Evolutionary conservation across 2,113 vertebrate species (phyloP), one percentile per base, ranked within the genome.

Genomic region (Ancistrus triradiatus): DNA sequence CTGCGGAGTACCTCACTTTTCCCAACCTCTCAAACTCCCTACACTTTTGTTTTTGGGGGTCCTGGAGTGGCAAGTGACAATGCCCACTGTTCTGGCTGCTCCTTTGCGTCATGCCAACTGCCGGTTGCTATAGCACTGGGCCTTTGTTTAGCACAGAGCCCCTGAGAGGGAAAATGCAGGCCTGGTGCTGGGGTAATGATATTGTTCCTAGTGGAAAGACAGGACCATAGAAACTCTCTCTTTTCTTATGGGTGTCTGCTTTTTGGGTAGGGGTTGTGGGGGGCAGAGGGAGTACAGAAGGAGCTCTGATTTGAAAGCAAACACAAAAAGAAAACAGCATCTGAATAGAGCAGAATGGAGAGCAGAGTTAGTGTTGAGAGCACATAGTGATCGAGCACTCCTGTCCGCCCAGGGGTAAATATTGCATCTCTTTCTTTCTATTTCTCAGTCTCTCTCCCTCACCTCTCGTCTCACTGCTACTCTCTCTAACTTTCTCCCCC

Each of bases 171-270:
- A 72, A 66, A 66, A 72, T 66, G 63, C 53, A 21, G 53, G 61
- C 38, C 68, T 71, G 64, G 73, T 59, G 49, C 68, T 53, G 59
- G 60, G 60, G 64, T 43, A 48, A 62, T 59, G 51, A 68, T 70
- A 71, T 71, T 75, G 73, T 71, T 68, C 59, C 8, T 43, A 59
- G 47, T 63, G 53, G 64, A 71, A 44, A 59, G 53, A 64, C 61
- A 56, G 64, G 59, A 64, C 73, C 73, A 75, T 75, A 70, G 73
- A 75, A 74, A 75, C 73, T 33, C 53, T 47, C 50, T 70, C 42
- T 49, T 46, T 59, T 31, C 48, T 57, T 53, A n/a, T 14, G 33
- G 35, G 25, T 53, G n/a, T 9, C 24, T 14, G 37, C 35, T 17
- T 38, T 21, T 27, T 4, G n/a, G 2, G 31, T 15, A 27, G 42